Conservation (phyloP, 2,113 vertebrate species). For the Gymnobelideus leadbeateri region DNA sequence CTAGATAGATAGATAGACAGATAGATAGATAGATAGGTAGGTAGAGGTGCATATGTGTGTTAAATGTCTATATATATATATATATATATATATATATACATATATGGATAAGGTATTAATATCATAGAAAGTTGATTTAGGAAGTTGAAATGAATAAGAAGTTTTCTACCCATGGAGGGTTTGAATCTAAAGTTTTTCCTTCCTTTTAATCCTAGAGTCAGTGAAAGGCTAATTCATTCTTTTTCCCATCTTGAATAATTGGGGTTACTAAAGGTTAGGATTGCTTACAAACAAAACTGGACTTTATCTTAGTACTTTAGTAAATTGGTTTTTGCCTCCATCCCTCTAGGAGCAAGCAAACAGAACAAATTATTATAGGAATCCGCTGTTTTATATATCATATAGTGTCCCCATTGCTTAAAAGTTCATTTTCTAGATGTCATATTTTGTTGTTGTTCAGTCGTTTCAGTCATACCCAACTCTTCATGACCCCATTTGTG, state of each 20-base stretch:
- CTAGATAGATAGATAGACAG: no score
- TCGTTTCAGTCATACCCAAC: background rate
- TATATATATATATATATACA: no score
- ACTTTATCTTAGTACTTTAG: constrained; percentile 60
- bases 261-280: constrained; percentile 46
- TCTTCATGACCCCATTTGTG: background rate
- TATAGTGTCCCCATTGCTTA: constrained; percentile 40
- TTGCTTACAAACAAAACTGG: constrained; percentile 65
- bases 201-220: background rate
- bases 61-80: no score
- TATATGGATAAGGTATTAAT: no score
- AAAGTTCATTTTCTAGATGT: constrained; percentile 52
- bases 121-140: background rate
- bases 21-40: no score
- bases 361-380: constrained; percentile 59
- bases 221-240: background rate
- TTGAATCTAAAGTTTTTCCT: background rate
- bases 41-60: no score
- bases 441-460: constrained; percentile 2
- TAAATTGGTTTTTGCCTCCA: background rate
- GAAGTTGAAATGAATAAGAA: background rate
- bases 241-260: constrained; percentile 58
- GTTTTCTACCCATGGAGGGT: background rate
- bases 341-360: constrained; percentile 70
- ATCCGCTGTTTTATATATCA: constrained; percentile 56